A percentile compares a stretch with the other conserved stretches of the same genome.
phyloP scores from a whole-genome alignment of 2,797 vertebrate genomes.

The Diglossa cyanea region DNA sequence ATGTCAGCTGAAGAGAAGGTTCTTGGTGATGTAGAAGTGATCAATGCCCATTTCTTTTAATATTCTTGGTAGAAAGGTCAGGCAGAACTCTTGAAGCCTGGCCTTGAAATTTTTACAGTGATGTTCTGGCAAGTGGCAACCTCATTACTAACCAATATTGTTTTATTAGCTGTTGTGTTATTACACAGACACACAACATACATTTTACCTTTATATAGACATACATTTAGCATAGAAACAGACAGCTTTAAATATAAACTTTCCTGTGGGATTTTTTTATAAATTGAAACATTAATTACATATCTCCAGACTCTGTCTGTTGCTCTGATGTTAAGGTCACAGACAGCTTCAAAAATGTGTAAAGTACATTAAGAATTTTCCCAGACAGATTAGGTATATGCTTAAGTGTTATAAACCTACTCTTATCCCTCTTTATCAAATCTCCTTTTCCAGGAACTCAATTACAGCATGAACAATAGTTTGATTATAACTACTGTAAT shows the following conservation, averaged over 20 bases:
- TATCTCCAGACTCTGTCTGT: background rate
- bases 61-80: background rate
- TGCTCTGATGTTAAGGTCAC: background rate
- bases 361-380: conserved; percentile 46
- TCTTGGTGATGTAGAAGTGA: background rate
- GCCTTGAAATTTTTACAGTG: background rate
- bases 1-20: background rate
- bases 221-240: background rate
- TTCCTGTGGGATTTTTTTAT: background rate
- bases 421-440: conserved; percentile 73
- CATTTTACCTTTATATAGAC: background rate
- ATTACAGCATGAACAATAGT: conserved; percentile 56
- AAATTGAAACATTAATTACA: background rate
- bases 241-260: background rate
- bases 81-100: background rate
- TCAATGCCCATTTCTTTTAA: background rate
- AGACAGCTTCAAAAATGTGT: background rate
- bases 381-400: conserved; percentile 51
- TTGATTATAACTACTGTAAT: conserved; percentile 42
- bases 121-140: background rate
- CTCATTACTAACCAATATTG: background rate
- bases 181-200: background rate
- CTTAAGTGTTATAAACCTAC: conserved; percentile 33
- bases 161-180: background rate
- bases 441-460: conserved; percentile 70